Evolutionary conservation across 2,888 invertebrate genomes (phyloP), one percentile per base, ranked within the genome.

Genomic region (Anarsia innoxiella): DNA sequence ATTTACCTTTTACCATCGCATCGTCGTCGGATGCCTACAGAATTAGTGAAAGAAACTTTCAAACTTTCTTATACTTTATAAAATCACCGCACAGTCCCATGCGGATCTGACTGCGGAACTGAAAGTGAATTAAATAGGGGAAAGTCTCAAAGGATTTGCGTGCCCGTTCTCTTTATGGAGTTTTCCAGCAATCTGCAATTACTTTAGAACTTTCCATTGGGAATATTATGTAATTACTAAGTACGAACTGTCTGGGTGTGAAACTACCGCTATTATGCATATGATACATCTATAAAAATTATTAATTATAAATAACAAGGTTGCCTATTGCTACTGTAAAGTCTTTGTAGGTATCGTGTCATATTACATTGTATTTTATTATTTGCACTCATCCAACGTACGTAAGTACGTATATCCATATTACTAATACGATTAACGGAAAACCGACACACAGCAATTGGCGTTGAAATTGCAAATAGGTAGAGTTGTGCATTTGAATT

Each of bases 51-150:
- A 13, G 1, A 14, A 1, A 25, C 25, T 25, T 13, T 33, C 23
- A 13, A 39, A 40, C 40, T 45, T 45, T 46, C 43, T 36, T 41
- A 31, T 27, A 40, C 37, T 44, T 43, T 34, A 41, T 36, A 31
- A 31, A 45, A 38, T 44, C 31, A 26, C 39, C 38, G 25, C 40
- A 30, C 32, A 36, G 45, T 51, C 46, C 46, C 48, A 53, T 47
- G 45, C 53, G 53, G 55, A 59, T 60, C 49, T 49, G 40, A 41
- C 43, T 44, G 45, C 44, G 47, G 48, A 54, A 53, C 49, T 51
- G 78, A 82, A 78, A 80, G 80, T 75, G 77, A 80, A 75, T 79
- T 76, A 74, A 43, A 78, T 72, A 63, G 65, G 75, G 69, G 80
- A 82, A 82, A 80, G 80, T 76, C 61, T 71, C 66, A 40, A 71